Conservation (phyloP, 2,888 invertebrate genomes). For the Amblyjoppa proteus region DNA sequence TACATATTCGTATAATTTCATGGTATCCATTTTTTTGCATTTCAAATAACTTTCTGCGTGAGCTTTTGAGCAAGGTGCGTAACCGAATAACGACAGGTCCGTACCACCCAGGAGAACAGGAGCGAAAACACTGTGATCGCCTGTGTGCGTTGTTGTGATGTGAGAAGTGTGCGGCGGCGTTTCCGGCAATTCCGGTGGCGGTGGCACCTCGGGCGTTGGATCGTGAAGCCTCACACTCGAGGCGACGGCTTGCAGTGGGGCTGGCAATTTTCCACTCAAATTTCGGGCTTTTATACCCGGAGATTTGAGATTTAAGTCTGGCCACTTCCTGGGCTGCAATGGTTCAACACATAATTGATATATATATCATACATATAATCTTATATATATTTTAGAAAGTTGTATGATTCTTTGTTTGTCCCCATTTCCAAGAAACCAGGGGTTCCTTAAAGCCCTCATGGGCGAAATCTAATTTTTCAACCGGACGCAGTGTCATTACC, state of each 20-base stretch:
- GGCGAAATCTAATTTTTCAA: too few relatives aligned
- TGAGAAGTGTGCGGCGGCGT: slow-evolving; percentile 82
- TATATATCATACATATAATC: too few relatives aligned
- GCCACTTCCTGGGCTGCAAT: slow-evolving; percentile 92
- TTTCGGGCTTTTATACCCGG: slow-evolving; percentile 94
- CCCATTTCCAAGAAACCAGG: background rate
- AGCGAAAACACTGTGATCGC: slow-evolving; percentile 86
- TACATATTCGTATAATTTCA: background rate
- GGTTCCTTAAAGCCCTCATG: too few relatives aligned
- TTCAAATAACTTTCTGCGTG: background rate
- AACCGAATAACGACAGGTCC: slow-evolving; percentile 8
- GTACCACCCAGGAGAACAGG: slow-evolving; percentile 83
- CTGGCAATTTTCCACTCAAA: slow-evolving; percentile 85
- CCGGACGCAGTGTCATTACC: too few relatives aligned
- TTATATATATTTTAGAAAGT: too few relatives aligned
- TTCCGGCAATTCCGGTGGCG: slow-evolving; percentile 81
- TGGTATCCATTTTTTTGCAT: background rate
- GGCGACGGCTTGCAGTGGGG: slow-evolving; percentile 85
- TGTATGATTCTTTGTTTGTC: too few relatives aligned
- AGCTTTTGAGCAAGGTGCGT: background rate
- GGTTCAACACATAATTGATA: background rate
- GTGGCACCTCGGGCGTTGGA: slow-evolving; percentile 79
- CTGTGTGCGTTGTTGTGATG: slow-evolving; percentile 78
- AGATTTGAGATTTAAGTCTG: slow-evolving; percentile 94
- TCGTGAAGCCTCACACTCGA: slow-evolving; percentile 82